Percentiles rank a stretch among this genome's conserved stretches.
phyloP scores from a whole-genome alignment of 1,140 invertebrate species.

The Diploscapter pachys region DNA sequence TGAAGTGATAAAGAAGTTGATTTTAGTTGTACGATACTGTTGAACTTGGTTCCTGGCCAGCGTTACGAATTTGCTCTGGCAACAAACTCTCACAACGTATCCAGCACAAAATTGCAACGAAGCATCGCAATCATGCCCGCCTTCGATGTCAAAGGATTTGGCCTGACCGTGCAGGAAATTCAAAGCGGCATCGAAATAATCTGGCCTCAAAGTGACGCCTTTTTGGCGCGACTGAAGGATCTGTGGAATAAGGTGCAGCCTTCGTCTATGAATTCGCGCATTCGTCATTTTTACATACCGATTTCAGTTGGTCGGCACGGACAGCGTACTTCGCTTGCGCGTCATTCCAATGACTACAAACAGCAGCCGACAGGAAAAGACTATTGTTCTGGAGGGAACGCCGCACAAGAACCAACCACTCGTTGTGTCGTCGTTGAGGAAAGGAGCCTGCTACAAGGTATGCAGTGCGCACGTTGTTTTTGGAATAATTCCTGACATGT shows the following conservation, averaged over 20 bases:
- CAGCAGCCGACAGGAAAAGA: slow-evolving; percentile 14
- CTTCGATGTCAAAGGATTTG: slow-evolving; percentile 53
- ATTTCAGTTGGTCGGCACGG: slow-evolving; percentile 40
- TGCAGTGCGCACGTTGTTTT: slow-evolving; percentile 7
- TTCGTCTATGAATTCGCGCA: not conserved
- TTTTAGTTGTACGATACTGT: slow-evolving; percentile 39
- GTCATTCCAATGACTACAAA: slow-evolving; percentile 38
- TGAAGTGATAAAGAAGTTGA: slow-evolving; percentile 1
- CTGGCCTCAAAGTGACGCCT: slow-evolving; percentile 46
- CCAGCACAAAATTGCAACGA: slow-evolving; percentile 45
- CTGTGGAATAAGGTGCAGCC: slow-evolving; percentile 47
- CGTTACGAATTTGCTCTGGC: slow-evolving; percentile 53
- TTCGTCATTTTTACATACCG: not conserved
- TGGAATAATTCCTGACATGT: not conserved
- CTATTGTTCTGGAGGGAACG: slow-evolving; percentile 42
- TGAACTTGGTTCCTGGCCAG: slow-evolving; percentile 46
- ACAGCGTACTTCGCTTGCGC: slow-evolving; percentile 49
- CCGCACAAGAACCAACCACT: slow-evolving; percentile 39
- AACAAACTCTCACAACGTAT: slow-evolving; percentile 35
- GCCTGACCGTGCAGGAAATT: slow-evolving; percentile 44
- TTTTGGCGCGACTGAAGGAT: slow-evolving; percentile 44
- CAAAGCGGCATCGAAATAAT: slow-evolving; percentile 38
- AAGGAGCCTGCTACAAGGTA: slow-evolving; percentile 51
- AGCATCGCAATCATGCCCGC: slow-evolving; percentile 51
- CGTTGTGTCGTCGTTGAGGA: slow-evolving; percentile 39